Conservation (phyloP, 2,797 vertebrate species). For the Poeciliopsis paucimaculata region DNA sequence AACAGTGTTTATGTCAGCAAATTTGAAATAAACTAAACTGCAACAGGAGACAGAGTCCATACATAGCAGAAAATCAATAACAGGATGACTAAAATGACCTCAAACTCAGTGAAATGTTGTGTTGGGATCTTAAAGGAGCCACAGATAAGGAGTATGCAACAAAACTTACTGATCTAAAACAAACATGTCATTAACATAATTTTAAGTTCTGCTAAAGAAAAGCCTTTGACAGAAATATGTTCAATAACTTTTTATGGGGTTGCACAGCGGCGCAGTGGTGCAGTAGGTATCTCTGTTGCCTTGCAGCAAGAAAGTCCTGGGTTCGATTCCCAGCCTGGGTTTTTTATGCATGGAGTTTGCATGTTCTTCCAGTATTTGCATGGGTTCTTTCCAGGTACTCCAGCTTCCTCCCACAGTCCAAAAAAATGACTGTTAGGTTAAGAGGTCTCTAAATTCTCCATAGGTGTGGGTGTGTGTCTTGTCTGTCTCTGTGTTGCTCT, state of each 20-base stretch:
- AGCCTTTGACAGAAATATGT: background rate
- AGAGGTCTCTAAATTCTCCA: too few relatives aligned
- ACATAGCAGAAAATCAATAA: background rate
- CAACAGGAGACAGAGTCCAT: background rate
- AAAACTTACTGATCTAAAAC: background rate
- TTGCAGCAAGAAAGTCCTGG: too few relatives aligned
- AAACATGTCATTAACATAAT: background rate
- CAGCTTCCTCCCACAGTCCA: too few relatives aligned
- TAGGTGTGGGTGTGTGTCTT: too few relatives aligned
- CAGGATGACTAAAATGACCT: background rate
- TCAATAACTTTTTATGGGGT: background rate
- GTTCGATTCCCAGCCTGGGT: too few relatives aligned
- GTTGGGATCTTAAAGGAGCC: background rate
- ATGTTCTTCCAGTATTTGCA: too few relatives aligned
- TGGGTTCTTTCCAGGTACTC: too few relatives aligned
- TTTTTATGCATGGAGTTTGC: too few relatives aligned
- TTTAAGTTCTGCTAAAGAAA: background rate
- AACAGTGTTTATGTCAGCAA: background rate
- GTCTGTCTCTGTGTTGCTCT: too few relatives aligned
- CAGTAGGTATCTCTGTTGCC: too few relatives aligned
- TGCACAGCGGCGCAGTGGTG: too few relatives aligned
- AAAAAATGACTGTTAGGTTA: too few relatives aligned
- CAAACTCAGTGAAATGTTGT: background rate
- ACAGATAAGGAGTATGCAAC: background rate
- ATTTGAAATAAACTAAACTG: conserved; percentile 2